Conservation (phyloP, 2,888 invertebrate genomes). For the Pseudanteris insignis region DNA sequence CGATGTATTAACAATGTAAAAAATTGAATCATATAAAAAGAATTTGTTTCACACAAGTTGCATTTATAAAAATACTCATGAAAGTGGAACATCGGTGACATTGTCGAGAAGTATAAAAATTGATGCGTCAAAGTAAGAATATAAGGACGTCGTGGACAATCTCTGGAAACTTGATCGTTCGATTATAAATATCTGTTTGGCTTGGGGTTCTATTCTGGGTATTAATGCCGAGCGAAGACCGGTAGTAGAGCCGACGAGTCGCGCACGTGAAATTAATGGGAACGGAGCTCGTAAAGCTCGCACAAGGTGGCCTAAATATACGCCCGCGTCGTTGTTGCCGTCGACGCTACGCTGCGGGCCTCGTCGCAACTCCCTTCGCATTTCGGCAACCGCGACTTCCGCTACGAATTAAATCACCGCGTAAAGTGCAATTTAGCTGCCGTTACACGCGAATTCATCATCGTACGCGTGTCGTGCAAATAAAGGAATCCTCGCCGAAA, state of each 20-base stretch:
- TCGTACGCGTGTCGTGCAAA: neutral
- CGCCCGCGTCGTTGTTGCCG: slow-evolving; percentile 45
- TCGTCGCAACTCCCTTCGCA: slow-evolving; percentile 16
- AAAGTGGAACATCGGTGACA: too few relatives aligned
- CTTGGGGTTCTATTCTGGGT: slow-evolving; percentile 53
- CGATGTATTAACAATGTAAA: too few relatives aligned
- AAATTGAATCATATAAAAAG: too few relatives aligned
- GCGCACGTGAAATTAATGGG: slow-evolving; percentile 52
- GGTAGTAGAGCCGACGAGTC: slow-evolving; percentile 44
- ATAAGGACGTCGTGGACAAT: neutral
- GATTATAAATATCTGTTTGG: slow-evolving; percentile 53
- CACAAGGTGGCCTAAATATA: slow-evolving; percentile 58
- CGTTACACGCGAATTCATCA: slow-evolving; percentile 1
- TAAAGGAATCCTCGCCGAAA: too few relatives aligned
- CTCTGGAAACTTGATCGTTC: slow-evolving; percentile 49
- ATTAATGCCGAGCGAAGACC: slow-evolving; percentile 50
- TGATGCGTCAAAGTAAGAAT: too few relatives aligned
- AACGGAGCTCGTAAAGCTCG: slow-evolving; percentile 56
- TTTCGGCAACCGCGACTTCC: slow-evolving; percentile 53
- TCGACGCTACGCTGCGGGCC: neutral
- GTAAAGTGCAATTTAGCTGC: slow-evolving; percentile 8
- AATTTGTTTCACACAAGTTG: neutral
- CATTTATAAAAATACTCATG: too few relatives aligned
- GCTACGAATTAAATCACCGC: slow-evolving; percentile 31
- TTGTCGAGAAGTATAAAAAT: too few relatives aligned